These are phyloP conservation scores for Lasioglossum figueresi DNA, from an alignment of 2,888 invertebrate genomes.

Conservation along the genomic window DNA sequence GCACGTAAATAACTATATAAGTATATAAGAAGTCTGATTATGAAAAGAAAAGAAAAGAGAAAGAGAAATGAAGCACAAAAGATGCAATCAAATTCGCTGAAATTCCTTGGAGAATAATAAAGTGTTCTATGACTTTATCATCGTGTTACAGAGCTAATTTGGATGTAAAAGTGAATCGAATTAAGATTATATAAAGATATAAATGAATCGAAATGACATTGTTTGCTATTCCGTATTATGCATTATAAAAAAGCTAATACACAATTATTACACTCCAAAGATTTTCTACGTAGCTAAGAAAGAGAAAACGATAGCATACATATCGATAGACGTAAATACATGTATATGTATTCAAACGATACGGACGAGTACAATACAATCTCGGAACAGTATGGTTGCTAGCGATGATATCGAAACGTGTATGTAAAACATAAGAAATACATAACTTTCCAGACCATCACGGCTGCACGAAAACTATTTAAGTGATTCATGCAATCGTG, in stretches of 20 bases:
- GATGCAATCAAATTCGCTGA: not conserved
- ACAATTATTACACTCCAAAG: not conserved
- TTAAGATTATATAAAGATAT: not conserved
- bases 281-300: not conserved
- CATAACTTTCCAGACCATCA: conserved; percentile 10
- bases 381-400: not conserved
- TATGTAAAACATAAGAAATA: not conserved
- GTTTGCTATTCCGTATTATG: not conserved
- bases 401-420: not conserved
- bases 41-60: not conserved
- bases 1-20: not conserved
- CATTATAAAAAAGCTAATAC: not conserved
- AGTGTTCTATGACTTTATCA: not conserved
- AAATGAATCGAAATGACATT: not conserved
- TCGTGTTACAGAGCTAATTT: not conserved
- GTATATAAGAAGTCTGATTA: not conserved
- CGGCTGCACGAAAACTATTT: not conserved
- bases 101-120: not conserved
- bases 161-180: not conserved
- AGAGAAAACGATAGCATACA: not conserved
- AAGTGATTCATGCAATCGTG: not conserved
- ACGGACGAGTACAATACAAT: conserved; percentile 4
- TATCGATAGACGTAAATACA: not conserved
- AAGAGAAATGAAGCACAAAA: not conserved
- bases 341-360: not conserved